These are phyloP conservation scores for Ectropis grisescens DNA, from an alignment of 1,140 invertebrate genomes.

Conservation along the genomic window DNA sequence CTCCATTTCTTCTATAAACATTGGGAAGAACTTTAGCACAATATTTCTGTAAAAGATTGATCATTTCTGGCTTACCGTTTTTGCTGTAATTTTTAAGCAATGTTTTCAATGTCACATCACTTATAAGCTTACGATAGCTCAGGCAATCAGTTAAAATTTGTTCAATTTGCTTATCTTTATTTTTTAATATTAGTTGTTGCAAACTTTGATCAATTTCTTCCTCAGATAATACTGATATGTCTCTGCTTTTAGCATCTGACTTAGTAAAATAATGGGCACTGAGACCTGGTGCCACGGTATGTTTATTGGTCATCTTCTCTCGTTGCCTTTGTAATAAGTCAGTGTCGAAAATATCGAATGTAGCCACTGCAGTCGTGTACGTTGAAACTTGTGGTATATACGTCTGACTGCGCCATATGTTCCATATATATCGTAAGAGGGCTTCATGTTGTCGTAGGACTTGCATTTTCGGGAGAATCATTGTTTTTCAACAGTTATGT, in stretches of 20 bases:
- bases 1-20: constrained; percentile 40
- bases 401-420: too few relatives aligned
- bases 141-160: constrained; percentile 27
- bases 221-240: constrained; percentile 1
- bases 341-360: too few relatives aligned
- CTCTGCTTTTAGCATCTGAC: constrained; percentile 1
- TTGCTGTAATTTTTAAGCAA: constrained; percentile 38
- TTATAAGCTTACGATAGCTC: constrained; percentile 24
- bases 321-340: too few relatives aligned
- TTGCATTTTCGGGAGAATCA: too few relatives aligned
- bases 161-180: constrained; percentile 30
- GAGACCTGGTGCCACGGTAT: too few relatives aligned
- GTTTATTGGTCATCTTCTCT: too few relatives aligned
- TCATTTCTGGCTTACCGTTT: constrained; percentile 30
- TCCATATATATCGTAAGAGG: too few relatives aligned
- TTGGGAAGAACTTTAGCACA: constrained; percentile 23
- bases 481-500: too few relatives aligned
- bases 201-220: constrained; percentile 29
- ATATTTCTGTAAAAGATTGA: constrained; percentile 35
- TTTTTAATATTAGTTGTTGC: constrained; percentile 25
- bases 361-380: too few relatives aligned
- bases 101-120: constrained; percentile 31
- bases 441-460: too few relatives aligned
- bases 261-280: constrained; percentile 3
- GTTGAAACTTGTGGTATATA: too few relatives aligned